A percentile compares a stretch with the other conserved stretches of the same genome.
These are phyloP conservation scores for Drosophila melanosoma DNA, from an alignment of 2,888 invertebrate species.

Conservation along the genomic window DNA sequence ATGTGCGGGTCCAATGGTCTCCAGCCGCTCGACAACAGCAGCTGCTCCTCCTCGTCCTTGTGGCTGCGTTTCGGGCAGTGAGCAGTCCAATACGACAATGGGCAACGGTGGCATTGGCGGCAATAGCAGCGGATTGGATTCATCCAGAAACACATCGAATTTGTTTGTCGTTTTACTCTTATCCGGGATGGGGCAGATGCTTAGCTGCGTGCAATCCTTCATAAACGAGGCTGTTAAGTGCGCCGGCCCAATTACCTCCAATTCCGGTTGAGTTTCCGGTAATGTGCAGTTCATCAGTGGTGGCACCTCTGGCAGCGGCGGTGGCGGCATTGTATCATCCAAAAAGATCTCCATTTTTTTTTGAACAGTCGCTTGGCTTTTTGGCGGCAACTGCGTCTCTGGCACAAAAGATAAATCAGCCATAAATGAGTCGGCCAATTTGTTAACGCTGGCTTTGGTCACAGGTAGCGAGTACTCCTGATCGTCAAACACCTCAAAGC, in stretches of 20 bases:
- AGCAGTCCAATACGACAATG: slow-evolving; percentile 8
- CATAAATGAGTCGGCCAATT: slow-evolving; percentile 63
- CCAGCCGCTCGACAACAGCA: slow-evolving; percentile 8
- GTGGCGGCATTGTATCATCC: slow-evolving; percentile 57
- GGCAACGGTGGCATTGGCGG: background rate
- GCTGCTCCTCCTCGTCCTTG: slow-evolving; percentile 6
- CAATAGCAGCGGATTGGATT: slow-evolving; percentile 26
- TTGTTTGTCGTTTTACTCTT: slow-evolving; percentile 1
- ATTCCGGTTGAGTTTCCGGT: slow-evolving; percentile 53
- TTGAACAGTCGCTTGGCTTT: slow-evolving; percentile 7
- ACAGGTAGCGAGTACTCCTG: slow-evolving; percentile 17
- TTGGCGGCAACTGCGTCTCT: slow-evolving; percentile 56
- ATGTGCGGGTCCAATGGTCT: slow-evolving; percentile 25
- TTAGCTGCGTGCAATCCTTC: slow-evolving; percentile 70
- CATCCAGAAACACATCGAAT: slow-evolving; percentile 44
- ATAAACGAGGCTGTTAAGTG: slow-evolving; percentile 70
- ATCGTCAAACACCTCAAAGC: slow-evolving; percentile 50
- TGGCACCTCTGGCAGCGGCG: slow-evolving; percentile 11
- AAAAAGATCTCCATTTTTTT: slow-evolving; percentile 60
- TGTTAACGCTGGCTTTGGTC: slow-evolving; percentile 12
- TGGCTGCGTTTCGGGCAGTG: slow-evolving; percentile 16
- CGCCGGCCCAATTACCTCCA: slow-evolving; percentile 22
- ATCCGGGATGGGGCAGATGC: slow-evolving; percentile 37
- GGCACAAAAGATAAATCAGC: slow-evolving; percentile 68
- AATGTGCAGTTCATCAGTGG: slow-evolving; percentile 43